Conservation (phyloP, 2,797 vertebrate species). For the Oreochromis grahami region DNA sequence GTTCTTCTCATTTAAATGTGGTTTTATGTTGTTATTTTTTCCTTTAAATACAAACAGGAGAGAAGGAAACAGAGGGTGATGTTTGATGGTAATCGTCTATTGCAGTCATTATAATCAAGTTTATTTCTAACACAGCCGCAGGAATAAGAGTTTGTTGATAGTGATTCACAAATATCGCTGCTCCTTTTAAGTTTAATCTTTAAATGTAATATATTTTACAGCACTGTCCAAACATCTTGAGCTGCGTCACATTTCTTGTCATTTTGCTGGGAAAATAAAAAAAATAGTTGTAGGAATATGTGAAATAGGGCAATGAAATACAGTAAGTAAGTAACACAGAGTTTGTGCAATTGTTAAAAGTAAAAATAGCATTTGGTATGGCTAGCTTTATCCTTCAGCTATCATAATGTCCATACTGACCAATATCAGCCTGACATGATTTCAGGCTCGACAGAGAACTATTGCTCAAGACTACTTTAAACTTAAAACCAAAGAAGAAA, state of each 20-base stretch:
- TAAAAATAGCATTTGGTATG: background rate
- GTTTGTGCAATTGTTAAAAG: background rate
- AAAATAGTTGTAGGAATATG: background rate
- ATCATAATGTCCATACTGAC: constrained; percentile 87
- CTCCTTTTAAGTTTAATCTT: background rate
- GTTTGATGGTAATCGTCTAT: background rate
- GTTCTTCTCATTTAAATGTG: background rate
- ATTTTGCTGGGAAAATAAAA: background rate
- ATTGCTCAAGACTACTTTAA: background rate
- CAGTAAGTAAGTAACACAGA: background rate
- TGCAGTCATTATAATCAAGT: background rate
- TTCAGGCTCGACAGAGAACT: constrained; percentile 79
- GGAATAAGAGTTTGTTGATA: background rate
- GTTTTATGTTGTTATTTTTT: background rate
- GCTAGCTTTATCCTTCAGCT: background rate
- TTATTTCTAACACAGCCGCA: background rate
- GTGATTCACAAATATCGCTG: background rate
- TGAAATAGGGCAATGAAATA: background rate
- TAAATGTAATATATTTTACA: background rate
- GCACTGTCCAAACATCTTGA: background rate
- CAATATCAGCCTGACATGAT: constrained; percentile 81
- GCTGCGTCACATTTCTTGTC: background rate
- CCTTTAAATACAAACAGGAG: background rate
- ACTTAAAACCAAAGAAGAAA: background rate
- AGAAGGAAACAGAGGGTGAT: background rate